Conservation (phyloP, 2,888 invertebrate genomes). For the Ashinkailepas kermadecensis region DNA sequence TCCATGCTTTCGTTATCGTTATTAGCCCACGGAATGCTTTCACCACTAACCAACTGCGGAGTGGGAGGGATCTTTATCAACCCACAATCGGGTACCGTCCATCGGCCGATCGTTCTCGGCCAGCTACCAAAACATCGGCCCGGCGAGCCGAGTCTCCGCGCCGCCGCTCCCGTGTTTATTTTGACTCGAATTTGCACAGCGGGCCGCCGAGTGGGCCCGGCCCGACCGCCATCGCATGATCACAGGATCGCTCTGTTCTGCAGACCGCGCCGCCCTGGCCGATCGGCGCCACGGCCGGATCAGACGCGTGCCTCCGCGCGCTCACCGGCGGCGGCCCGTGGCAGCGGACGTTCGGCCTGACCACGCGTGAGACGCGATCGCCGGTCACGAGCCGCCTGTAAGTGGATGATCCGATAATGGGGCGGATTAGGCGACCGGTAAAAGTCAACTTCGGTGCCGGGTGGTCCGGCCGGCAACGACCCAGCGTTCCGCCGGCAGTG, state of each 20-base stretch:
- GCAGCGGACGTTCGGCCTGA: not conserved
- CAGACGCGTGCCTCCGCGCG: not conserved
- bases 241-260: no score
- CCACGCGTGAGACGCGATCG: not conserved
- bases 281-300: not conserved
- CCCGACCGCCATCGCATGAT: no score
- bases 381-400: not conserved
- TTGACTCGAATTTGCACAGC: not conserved
- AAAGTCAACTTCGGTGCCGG: not conserved
- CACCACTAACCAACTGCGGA: no score
- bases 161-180: not conserved
- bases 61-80: no score
- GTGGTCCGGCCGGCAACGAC: not conserved
- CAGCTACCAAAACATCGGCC: no score
- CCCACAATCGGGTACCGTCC: not conserved
- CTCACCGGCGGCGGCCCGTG: not conserved
- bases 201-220: no score
- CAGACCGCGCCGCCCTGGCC: not conserved
- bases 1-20: no score
- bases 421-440: not conserved
- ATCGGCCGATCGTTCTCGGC: not conserved
- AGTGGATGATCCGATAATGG: not conserved
- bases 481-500: not conserved
- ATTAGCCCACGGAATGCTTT: no score
- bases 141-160: no score